Evolutionary conservation across 1,140 invertebrate genomes (phyloP).

Genomic region (Drusus annulatus): DNA sequence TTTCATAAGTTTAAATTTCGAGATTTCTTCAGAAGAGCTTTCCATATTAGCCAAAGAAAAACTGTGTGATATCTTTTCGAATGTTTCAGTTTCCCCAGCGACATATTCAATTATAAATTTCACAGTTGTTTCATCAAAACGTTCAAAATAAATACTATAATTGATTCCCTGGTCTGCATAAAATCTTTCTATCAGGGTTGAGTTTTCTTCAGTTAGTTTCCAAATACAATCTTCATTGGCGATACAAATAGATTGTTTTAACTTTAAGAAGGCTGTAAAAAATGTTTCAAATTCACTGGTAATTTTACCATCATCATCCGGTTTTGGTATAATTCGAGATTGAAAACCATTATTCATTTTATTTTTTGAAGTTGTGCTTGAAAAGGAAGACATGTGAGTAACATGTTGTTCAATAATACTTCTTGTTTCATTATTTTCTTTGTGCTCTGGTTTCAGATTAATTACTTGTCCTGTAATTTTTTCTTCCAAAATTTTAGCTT

Average conservation of each 20-base stretch:
- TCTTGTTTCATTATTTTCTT: neutral
- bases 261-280: constrained; percentile 72
- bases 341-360: constrained; percentile 62
- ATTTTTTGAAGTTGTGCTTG: constrained; percentile 64
- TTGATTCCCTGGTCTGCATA: constrained; percentile 72
- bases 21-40: neutral
- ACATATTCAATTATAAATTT: constrained; percentile 72
- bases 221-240: constrained; percentile 66
- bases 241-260: constrained; percentile 67
- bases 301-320: constrained; percentile 62
- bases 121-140: constrained; percentile 70
- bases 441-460: neutral
- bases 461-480: constrained; percentile 60
- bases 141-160: constrained; percentile 72
- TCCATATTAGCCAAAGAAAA: constrained; percentile 3
- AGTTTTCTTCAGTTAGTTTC: constrained; percentile 66
- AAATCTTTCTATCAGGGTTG: constrained; percentile 72
- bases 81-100: constrained; percentile 65
- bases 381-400: constrained; percentile 29
- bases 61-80: neutral
- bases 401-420: constrained; percentile 42
- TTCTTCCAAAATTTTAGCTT: constrained; percentile 72
- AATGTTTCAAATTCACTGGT: constrained; percentile 67
- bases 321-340: constrained; percentile 69
- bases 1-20: constrained; percentile 7